Percentiles rank a stretch among this genome's conserved stretches.
These are phyloP conservation scores for Rhynchomys soricoides DNA, from an alignment of 2,113 vertebrate species.

Conservation along the genomic window DNA sequence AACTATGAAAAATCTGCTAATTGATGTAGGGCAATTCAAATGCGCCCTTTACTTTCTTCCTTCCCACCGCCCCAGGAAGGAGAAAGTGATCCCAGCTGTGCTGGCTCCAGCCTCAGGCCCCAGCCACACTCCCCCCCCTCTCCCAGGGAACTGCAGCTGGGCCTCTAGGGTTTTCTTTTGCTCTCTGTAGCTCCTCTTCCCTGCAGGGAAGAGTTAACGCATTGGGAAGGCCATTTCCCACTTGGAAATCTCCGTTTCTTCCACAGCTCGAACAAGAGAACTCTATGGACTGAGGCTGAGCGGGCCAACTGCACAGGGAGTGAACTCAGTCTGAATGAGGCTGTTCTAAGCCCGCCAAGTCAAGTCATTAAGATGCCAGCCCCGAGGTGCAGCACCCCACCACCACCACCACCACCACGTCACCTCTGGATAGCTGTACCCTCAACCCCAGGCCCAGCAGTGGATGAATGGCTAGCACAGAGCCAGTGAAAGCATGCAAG, in stretches of 20 bases:
- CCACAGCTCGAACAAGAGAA: conserved; percentile 78
- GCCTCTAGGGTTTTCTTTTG: neutral
- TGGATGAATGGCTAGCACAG: conserved; percentile 68
- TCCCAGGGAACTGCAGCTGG: neutral
- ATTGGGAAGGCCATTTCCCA: conserved; percentile 61
- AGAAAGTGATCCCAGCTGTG: conserved; percentile 49
- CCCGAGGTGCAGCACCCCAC: conserved; percentile 68
- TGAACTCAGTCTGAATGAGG: conserved; percentile 72
- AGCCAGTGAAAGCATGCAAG: conserved; percentile 56
- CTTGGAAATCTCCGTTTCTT: conserved; percentile 80
- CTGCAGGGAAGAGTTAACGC: conserved; percentile 75
- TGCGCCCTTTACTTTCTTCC: neutral
- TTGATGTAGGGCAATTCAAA: conserved; percentile 24
- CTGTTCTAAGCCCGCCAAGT: conserved; percentile 74
- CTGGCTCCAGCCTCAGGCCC: neutral
- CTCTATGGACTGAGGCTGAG: conserved; percentile 75
- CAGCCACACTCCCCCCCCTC: neutral
- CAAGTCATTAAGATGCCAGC: conserved; percentile 79
- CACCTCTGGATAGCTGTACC: conserved; percentile 68
- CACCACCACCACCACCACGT: too few relatives aligned
- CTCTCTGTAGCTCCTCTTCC: conserved; percentile 12
- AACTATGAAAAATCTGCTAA: conserved; percentile 42
- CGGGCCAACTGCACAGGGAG: conserved; percentile 68
- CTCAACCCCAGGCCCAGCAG: neutral
- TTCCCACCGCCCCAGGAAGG: neutral